phyloP scores from a whole-genome alignment of 2,113 vertebrate genomes.

The Hydrochoerus hydrochaeris region DNA sequence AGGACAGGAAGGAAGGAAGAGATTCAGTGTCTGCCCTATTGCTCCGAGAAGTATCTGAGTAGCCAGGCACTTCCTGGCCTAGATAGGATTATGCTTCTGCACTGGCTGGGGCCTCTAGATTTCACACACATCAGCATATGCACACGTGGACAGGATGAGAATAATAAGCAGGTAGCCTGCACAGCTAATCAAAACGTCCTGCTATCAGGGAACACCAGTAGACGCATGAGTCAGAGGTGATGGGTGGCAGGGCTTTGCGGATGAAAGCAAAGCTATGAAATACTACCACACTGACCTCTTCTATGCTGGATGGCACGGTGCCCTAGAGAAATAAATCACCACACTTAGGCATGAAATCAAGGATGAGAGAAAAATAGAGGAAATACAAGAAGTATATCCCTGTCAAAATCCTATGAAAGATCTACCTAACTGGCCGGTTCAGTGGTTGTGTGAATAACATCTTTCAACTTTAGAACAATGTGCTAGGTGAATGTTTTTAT shows the following conservation, averaged over 20 bases:
- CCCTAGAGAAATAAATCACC: conserved; percentile 50
- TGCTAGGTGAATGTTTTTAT: conserved; percentile 47
- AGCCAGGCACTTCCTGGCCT: conserved; percentile 66
- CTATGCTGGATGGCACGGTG: neutral
- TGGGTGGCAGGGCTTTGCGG: neutral
- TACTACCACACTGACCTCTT: neutral
- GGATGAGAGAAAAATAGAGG: neutral
- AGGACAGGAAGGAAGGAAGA: conserved; percentile 60
- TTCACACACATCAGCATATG: conserved; percentile 47
- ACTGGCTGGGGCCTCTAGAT: neutral
- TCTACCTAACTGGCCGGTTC: conserved; percentile 40
- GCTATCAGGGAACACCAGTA: conserved; percentile 5
- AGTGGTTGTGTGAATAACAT: conserved; percentile 37
- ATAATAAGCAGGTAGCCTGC: conserved; percentile 42
- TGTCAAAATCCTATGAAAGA: conserved; percentile 48
- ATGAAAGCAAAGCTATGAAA: conserved; percentile 42
- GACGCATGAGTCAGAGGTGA: neutral
- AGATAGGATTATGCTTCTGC: conserved; percentile 41
- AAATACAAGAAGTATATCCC: conserved; percentile 54
- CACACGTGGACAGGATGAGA: conserved; percentile 20
- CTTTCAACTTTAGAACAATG: conserved; percentile 65
- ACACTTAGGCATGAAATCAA: conserved; percentile 58
- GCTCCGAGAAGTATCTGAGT: conserved; percentile 62
- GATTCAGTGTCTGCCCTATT: conserved; percentile 52
- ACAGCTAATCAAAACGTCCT: neutral